These are phyloP conservation scores for Oreochromis mossambicus DNA, from an alignment of 2,797 vertebrate genomes.

Conservation along the genomic window DNA sequence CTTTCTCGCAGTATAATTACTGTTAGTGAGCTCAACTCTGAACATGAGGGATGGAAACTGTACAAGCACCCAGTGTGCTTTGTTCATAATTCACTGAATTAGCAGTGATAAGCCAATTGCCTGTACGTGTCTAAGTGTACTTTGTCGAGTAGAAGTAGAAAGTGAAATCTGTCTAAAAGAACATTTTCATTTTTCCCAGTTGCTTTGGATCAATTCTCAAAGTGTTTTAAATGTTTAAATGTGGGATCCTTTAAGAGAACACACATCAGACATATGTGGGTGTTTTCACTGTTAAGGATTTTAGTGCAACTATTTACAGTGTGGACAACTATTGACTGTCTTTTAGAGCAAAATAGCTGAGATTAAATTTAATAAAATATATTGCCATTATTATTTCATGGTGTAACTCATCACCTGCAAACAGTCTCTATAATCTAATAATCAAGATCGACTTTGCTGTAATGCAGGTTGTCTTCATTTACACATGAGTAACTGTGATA, in stretches of 20 bases:
- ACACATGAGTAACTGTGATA: background rate
- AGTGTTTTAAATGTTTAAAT: background rate
- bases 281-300: background rate
- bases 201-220: background rate
- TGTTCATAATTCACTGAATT: background rate
- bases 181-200: background rate
- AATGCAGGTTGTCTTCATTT: background rate
- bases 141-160: background rate
- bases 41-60: background rate
- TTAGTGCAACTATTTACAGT: background rate
- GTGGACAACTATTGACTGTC: background rate
- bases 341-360: background rate
- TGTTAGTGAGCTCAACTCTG: background rate
- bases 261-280: background rate
- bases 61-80: background rate
- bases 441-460: background rate
- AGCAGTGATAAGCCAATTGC: background rate
- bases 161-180: background rate
- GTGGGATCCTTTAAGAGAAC: background rate
- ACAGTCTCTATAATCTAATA: background rate
- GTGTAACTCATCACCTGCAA: background rate
- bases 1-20: background rate
- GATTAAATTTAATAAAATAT: background rate
- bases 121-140: background rate
- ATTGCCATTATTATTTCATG: background rate